Conservation (phyloP, 1,140 invertebrate species). For the Dreissena rostriformis region DNA sequence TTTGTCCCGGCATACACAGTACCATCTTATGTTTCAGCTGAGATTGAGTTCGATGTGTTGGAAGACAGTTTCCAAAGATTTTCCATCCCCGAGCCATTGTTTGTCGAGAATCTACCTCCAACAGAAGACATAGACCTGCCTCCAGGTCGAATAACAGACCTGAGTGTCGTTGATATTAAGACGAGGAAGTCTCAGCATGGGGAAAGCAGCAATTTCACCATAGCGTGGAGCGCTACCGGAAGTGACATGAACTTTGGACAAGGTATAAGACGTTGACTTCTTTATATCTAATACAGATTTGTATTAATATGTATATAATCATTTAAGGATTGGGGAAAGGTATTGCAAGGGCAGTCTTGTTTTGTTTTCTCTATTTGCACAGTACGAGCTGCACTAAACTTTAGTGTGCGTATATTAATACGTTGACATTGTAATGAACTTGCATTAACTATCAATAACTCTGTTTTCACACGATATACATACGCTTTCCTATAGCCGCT, state of each 20-base stretch:
- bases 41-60: background rate
- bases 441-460: too few relatives aligned
- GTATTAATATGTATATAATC: too few relatives aligned
- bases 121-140: background rate
- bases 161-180: conserved; percentile 14
- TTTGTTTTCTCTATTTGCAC: too few relatives aligned
- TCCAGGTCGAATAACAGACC: conserved; percentile 12
- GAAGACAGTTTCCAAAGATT: background rate
- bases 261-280: background rate
- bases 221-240: conserved; percentile 32
- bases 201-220: conserved; percentile 37
- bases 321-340: too few relatives aligned
- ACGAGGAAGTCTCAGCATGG: background rate
- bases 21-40: too few relatives aligned
- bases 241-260: conserved; percentile 19
- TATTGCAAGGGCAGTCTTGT: too few relatives aligned
- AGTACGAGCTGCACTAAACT: too few relatives aligned
- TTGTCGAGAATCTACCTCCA: background rate
- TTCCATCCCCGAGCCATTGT: background rate
- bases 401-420: too few relatives aligned
- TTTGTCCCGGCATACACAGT: too few relatives aligned
- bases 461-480: too few relatives aligned
- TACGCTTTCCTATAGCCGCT: background rate
- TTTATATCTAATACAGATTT: too few relatives aligned
- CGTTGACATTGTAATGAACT: too few relatives aligned